A percentile compares a stretch with the other conserved stretches of the same genome.
Evolutionary conservation across 1,140 invertebrate species (phyloP).

Genomic region (Brachionus rotundiformis): DNA sequence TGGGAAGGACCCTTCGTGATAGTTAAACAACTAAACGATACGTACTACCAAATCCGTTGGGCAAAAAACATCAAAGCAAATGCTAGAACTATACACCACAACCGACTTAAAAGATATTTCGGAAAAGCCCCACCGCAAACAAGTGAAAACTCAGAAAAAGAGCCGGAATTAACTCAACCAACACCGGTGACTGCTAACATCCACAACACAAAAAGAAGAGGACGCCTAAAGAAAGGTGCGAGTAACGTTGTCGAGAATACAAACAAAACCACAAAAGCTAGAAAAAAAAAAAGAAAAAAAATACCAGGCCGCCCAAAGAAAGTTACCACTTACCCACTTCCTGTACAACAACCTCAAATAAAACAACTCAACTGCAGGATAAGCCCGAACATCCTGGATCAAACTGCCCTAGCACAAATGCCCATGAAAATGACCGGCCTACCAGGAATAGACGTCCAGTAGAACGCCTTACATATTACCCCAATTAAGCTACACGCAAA

Average conservation of each 20-base stretch:
- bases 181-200: too few relatives aligned
- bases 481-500: background rate
- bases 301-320: too few relatives aligned
- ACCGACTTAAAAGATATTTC: conserved; percentile 18
- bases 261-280: too few relatives aligned
- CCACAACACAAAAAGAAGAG: background rate
- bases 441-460: background rate
- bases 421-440: background rate
- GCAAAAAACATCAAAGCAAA: background rate
- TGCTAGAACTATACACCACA: background rate
- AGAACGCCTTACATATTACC: background rate
- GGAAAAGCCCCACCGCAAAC: background rate
- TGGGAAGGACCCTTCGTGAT: background rate
- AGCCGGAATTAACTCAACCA: background rate
- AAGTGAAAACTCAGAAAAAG: background rate
- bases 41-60: background rate
- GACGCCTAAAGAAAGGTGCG: background rate
- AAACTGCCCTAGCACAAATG: background rate
- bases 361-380: too few relatives aligned
- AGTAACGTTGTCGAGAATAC: too few relatives aligned
- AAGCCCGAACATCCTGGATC: too few relatives aligned
- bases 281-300: too few relatives aligned
- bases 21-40: background rate
- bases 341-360: too few relatives aligned
- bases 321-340: too few relatives aligned